These are phyloP conservation scores for Pachypsylla venusta DNA, from an alignment of 1,140 invertebrate species.

Conservation along the genomic window DNA sequence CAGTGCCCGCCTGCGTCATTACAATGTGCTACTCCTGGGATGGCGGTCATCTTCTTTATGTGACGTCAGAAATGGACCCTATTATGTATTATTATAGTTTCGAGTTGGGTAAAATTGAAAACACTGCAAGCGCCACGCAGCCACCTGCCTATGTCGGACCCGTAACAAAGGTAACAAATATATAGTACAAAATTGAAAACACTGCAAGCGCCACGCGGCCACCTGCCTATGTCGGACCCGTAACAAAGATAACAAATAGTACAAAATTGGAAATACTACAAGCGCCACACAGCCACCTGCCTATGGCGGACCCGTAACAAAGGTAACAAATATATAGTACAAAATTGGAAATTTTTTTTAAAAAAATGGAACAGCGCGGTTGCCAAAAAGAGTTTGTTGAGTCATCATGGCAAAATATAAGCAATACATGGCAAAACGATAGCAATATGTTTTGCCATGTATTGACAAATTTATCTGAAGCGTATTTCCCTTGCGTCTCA, in stretches of 20 bases:
- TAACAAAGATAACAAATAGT: constrained; percentile 35
- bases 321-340: too few relatives aligned
- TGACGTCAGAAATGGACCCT: constrained; percentile 65
- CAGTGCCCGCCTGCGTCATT: constrained; percentile 41
- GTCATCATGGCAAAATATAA: constrained; percentile 8
- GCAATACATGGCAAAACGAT: not conserved
- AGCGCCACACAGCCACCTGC: constrained; percentile 46
- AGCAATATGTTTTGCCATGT: not conserved
- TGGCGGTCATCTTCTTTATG: constrained; percentile 56
- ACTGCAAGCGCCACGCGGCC: constrained; percentile 48
- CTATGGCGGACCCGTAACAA: constrained; percentile 34
- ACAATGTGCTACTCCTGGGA: constrained; percentile 62
- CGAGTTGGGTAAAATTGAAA: constrained; percentile 69
- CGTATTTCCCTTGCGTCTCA: too few relatives aligned
- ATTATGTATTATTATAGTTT: constrained; percentile 64
- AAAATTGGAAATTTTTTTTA: too few relatives aligned
- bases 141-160: constrained; percentile 37
- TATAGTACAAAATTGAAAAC: constrained; percentile 61
- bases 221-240: constrained; percentile 37
- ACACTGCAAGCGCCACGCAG: constrained; percentile 49
- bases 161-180: constrained; percentile 30
- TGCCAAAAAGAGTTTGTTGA: not conserved
- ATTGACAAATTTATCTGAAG: not conserved
- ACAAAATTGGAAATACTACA: constrained; percentile 56
- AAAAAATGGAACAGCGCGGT: constrained; percentile 22